Conservation (phyloP, 2,797 vertebrate species). For the Melanotaenia trifasciata region DNA sequence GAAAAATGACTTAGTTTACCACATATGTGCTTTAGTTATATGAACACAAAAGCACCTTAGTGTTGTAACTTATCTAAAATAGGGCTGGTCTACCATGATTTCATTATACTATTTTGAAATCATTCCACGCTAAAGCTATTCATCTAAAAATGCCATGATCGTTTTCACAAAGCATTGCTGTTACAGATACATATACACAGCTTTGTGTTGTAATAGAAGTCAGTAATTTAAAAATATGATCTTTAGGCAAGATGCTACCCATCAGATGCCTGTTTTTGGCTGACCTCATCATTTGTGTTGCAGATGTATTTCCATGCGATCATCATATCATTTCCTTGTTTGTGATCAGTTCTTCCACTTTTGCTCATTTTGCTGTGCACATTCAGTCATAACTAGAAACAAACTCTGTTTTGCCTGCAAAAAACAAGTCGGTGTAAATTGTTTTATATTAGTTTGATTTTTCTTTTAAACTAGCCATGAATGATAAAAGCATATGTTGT, state of each 20-base stretch:
- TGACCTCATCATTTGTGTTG: background rate
- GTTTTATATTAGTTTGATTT: background rate
- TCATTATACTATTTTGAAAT: background rate
- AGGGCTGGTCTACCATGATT: no score
- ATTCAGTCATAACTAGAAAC: background rate
- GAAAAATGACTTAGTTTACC: no score
- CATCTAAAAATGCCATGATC: background rate
- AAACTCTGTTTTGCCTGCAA: no score
- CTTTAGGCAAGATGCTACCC: no score
- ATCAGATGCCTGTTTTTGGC: no score
- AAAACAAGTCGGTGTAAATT: no score
- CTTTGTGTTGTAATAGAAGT: no score
- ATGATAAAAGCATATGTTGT: background rate
- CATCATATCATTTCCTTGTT: no score
- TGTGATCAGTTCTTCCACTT: background rate
- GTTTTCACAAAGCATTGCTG: background rate
- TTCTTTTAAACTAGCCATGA: background rate
- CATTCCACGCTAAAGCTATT: background rate
- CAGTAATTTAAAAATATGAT: no score
- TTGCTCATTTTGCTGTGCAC: no score
- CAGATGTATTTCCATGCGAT: background rate
- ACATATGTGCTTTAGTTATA: background rate
- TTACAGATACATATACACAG: background rate
- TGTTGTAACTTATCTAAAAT: background rate
- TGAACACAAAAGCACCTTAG: background rate